A percentile compares a stretch with the other conserved stretches of the same genome.
These are phyloP conservation scores for Schizopygopsis malacanthus DNA, from an alignment of 2,797 vertebrate genomes.

Conservation along the genomic window DNA sequence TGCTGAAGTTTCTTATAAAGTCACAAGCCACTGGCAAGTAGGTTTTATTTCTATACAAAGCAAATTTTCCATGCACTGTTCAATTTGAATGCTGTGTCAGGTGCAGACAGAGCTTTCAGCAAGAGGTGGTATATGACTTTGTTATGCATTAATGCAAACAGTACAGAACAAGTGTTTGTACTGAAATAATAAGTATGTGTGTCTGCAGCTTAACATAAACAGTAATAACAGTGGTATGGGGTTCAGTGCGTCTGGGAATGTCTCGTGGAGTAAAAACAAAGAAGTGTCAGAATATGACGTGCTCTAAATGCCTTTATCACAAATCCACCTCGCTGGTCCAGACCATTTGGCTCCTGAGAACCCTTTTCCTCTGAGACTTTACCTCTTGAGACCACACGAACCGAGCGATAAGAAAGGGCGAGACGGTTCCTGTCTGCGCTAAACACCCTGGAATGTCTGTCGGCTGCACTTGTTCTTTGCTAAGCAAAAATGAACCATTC, in stretches of 20 bases:
- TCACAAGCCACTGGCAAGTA: background rate
- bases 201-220: constrained; percentile 41
- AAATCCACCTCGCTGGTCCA: background rate
- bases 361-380: constrained; percentile 25
- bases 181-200: constrained; percentile 32
- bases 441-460: constrained; percentile 43
- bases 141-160: constrained; percentile 21
- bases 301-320: constrained; percentile 23
- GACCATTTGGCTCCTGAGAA: constrained; percentile 18
- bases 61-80: background rate
- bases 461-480: constrained; percentile 36
- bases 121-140: constrained; percentile 25
- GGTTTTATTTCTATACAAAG: background rate
- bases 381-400: constrained; percentile 14
- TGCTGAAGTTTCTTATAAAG: background rate
- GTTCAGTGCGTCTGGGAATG: constrained; percentile 30
- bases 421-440: constrained; percentile 37
- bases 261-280: constrained; percentile 16
- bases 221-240: constrained; percentile 6
- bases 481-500: constrained; percentile 29
- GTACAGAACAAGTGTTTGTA: constrained; percentile 26
- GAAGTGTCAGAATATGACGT: constrained; percentile 1
- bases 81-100: background rate
- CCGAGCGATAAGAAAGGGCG: constrained; percentile 16
- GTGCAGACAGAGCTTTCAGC: constrained; percentile 14